Evolutionary conservation across 2,113 vertebrate species (phyloP).

Genomic region (Sinocyclocheilus maitianheensis): DNA sequence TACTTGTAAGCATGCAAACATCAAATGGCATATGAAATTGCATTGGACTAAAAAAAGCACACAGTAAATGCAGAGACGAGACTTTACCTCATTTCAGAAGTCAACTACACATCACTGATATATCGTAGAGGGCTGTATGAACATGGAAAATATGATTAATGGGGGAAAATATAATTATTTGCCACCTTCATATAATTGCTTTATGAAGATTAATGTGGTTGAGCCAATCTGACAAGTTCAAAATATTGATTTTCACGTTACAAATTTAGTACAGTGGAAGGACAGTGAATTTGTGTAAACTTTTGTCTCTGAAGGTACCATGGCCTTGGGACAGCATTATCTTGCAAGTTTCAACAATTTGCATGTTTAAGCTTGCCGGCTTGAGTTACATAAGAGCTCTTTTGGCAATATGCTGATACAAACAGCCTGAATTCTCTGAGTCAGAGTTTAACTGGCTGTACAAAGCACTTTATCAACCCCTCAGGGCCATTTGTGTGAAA

Average conservation of each 20-base stretch:
- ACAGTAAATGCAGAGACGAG: background rate
- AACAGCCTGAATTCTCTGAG: slow-evolving; percentile 39
- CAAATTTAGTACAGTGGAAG: background rate
- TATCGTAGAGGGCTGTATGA: background rate
- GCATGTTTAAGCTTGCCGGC: slow-evolving; percentile 45
- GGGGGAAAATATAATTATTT: background rate
- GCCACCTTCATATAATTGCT: background rate
- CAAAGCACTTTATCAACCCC: slow-evolving; percentile 51
- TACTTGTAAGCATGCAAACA: background rate
- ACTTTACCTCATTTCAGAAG: background rate
- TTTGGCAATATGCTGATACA: slow-evolving; percentile 55
- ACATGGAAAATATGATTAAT: background rate
- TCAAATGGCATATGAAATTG: background rate
- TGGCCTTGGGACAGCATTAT: background rate
- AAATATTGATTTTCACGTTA: background rate
- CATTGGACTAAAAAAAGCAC: background rate
- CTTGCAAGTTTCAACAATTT: slow-evolving; percentile 51
- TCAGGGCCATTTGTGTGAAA: slow-evolving; percentile 20
- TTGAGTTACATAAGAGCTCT: slow-evolving; percentile 46
- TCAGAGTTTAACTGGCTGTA: slow-evolving; percentile 44
- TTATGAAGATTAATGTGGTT: background rate
- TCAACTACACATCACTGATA: background rate
- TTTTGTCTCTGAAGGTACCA: no score
- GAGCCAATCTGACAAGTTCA: background rate
- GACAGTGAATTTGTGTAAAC: no score